Percentiles rank a stretch among this genome's conserved stretches.
phyloP scores from a whole-genome alignment of 53 echinoderm and acorn worm genomes.

The Mesocentrotus franciscanus region DNA sequence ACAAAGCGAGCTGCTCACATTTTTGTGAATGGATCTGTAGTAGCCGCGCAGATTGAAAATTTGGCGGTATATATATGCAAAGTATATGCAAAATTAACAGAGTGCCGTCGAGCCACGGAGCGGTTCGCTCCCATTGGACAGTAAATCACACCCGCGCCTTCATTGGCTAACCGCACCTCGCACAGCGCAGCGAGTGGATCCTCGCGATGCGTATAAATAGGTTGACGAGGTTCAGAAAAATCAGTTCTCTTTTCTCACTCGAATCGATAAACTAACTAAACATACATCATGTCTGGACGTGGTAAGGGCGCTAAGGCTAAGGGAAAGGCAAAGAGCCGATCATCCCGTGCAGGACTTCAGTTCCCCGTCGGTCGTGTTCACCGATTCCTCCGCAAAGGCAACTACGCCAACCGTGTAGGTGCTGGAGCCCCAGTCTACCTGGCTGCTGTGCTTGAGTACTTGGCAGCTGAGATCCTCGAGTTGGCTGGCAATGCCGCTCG shows the following conservation, averaged over 20 bases:
- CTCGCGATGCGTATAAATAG: constrained; percentile 21
- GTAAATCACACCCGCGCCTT: background rate
- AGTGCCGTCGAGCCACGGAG: background rate
- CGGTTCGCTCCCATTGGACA: background rate
- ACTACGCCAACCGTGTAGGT: constrained; percentile 85
- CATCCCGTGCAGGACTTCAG: constrained; percentile 88
- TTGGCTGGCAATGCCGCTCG: constrained; percentile 95
- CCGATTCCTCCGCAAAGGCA: constrained; percentile 88
- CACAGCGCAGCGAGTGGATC: background rate
- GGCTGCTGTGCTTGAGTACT: constrained; percentile 90
- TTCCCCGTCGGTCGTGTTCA: constrained; percentile 96
- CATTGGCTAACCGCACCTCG: background rate
- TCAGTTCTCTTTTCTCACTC: background rate
- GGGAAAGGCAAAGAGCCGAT: constrained; percentile 84
- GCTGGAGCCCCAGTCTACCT: constrained; percentile 93
- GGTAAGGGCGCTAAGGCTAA: constrained; percentile 89
- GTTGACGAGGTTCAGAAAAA: background rate
- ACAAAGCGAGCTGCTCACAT: background rate
- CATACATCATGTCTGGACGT: constrained; percentile 90
- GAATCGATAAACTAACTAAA: constrained; percentile 20
- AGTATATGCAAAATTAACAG: background rate
- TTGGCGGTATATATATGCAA: constrained; percentile 34
- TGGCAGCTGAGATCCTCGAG: constrained; percentile 86
- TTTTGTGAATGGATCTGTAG: background rate
- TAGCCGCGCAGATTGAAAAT: background rate